Evolutionary conservation across 2,113 vertebrate species (phyloP).

Genomic region (Galeopterus variegatus): DNA sequence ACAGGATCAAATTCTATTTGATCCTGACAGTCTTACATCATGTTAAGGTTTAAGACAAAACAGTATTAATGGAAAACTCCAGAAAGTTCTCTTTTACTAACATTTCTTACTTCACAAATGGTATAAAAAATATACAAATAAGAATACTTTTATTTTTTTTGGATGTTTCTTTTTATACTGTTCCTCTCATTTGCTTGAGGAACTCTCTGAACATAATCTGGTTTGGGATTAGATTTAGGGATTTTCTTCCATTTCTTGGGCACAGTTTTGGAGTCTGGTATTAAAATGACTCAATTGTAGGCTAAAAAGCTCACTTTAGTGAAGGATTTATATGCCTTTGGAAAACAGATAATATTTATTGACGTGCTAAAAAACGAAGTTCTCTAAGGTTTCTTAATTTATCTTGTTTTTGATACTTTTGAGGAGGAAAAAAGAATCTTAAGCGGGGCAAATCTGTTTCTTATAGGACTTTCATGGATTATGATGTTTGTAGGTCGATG

Average conservation of each 20-base stretch:
- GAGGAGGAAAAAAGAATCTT: not conserved
- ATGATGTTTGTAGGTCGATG: conserved; percentile 12
- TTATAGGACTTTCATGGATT: not conserved
- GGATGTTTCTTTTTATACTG: not conserved
- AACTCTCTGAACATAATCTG: not conserved
- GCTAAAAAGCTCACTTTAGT: not conserved
- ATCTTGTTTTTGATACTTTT: conserved; percentile 36
- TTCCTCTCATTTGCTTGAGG: conserved; percentile 40
- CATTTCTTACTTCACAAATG: conserved; percentile 56
- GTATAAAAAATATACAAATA: conserved; percentile 8
- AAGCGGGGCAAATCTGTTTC: not conserved
- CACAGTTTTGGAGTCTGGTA: not conserved
- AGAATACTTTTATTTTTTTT: not conserved
- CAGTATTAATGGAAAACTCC: not conserved
- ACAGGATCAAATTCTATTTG: conserved; percentile 36
- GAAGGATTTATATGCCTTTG: conserved; percentile 33
- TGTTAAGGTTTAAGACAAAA: not conserved
- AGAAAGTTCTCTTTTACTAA: not conserved
- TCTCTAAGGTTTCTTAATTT: conserved; percentile 37
- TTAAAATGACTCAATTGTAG: not conserved
- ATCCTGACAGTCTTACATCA: conserved; percentile 43
- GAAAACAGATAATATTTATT: not conserved
- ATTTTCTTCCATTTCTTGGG: conserved; percentile 16
- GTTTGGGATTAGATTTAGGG: not conserved
- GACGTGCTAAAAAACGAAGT: not conserved